A percentile compares a stretch with the other conserved stretches of the same genome.
phyloP scores from a whole-genome alignment of 1,140 invertebrate genomes.

The Lordiphosa collinella region DNA sequence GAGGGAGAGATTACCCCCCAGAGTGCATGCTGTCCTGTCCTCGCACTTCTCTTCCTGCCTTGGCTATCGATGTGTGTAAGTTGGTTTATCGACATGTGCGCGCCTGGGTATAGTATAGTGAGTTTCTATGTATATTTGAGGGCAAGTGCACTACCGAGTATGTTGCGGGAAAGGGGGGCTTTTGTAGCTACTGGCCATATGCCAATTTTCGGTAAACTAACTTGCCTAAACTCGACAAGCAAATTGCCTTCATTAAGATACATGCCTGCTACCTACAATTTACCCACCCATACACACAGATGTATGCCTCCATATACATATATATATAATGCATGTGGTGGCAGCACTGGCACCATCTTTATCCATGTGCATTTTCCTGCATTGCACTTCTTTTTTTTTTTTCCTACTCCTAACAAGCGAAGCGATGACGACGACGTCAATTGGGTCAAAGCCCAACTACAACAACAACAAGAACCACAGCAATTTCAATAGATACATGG shows the following conservation, averaged over 20 bases:
- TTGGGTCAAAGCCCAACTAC: conserved; percentile 60
- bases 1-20: conserved; percentile 29
- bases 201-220: conserved; percentile 78
- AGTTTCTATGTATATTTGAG: conserved; percentile 4
- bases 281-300: conserved; percentile 40
- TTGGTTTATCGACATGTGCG: conserved; percentile 49
- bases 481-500: conserved; percentile 70
- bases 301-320: conserved; percentile 9
- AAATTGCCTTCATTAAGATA: conserved; percentile 78
- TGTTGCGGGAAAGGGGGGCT: conserved; percentile 36
- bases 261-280: conserved; percentile 76
- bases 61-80: conserved; percentile 43
- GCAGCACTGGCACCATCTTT: conserved; percentile 25
- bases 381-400: conserved; percentile 38
- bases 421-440: conserved; percentile 60
- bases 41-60: not conserved
- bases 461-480: conserved; percentile 41
- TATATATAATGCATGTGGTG: conserved; percentile 16
- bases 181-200: conserved; percentile 76
- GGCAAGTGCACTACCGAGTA: conserved; percentile 28
- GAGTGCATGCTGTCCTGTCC: conserved; percentile 11
- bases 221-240: conserved; percentile 78
- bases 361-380: conserved; percentile 48
- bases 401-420: conserved; percentile 46
- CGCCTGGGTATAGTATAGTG: not conserved